phyloP scores from a whole-genome alignment of 2,113 vertebrate species.

The Bostrychus sinensis region DNA sequence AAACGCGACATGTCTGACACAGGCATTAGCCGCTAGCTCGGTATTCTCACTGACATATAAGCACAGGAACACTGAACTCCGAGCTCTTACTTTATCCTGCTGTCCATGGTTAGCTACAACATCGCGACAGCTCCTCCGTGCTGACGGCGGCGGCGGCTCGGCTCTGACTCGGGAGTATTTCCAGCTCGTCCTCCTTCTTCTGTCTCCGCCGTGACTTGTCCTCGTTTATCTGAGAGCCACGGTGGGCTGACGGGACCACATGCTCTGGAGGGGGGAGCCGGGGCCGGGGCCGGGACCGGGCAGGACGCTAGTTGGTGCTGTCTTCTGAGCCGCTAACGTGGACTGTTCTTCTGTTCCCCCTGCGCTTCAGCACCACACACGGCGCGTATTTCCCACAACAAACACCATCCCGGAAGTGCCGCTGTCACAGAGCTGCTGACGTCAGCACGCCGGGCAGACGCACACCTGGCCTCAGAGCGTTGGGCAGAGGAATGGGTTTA shows the following conservation, averaged over 20 bases:
- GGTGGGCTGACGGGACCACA: slow-evolving; percentile 42
- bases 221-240: slow-evolving; percentile 39
- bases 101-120: slow-evolving; percentile 86
- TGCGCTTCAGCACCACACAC: slow-evolving; percentile 26
- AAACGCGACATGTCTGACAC: not conserved
- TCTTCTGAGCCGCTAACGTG: slow-evolving; percentile 22
- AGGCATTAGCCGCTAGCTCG: slow-evolving; percentile 38
- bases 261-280: slow-evolving; percentile 29
- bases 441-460: slow-evolving; percentile 67
- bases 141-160: slow-evolving; percentile 63
- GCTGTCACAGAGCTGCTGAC: slow-evolving; percentile 72
- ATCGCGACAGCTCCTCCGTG: slow-evolving; percentile 81
- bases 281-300: too few relatives aligned
- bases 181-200: slow-evolving; percentile 32
- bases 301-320: not conserved
- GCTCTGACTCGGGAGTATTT: slow-evolving; percentile 37
- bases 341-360: slow-evolving; percentile 23
- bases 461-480: slow-evolving; percentile 39
- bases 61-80: slow-evolving; percentile 4
- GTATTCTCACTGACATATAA: not conserved
- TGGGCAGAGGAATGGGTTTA: too few relatives aligned
- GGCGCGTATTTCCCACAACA: slow-evolving; percentile 75
- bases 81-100: slow-evolving; percentile 87
- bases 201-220: slow-evolving; percentile 16
- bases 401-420: slow-evolving; percentile 81